phyloP scores from a whole-genome alignment of 2,113 vertebrate species.

The Antechinus stuartii region DNA sequence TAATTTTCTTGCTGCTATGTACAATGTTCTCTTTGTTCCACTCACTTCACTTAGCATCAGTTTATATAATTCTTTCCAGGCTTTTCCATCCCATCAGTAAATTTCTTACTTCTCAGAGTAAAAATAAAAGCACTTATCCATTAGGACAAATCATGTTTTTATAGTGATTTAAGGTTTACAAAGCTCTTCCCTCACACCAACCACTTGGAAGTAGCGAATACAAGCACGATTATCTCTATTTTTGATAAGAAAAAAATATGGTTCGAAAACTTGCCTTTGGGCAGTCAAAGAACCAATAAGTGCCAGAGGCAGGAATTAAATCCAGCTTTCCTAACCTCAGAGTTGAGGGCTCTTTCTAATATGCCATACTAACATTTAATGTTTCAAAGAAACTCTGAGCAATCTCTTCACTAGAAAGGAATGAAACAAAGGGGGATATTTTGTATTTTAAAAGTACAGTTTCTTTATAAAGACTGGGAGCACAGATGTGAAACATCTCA shows the following conservation, averaged over 20 bases:
- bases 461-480: background rate
- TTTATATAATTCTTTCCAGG: too few species aligned
- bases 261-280: background rate
- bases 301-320: background rate
- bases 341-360: background rate
- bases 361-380: background rate
- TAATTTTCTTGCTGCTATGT: too few species aligned
- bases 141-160: background rate
- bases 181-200: background rate
- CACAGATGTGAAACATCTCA: background rate
- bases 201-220: background rate
- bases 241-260: background rate
- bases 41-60: too few species aligned
- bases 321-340: background rate
- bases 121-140: background rate
- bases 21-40: too few species aligned
- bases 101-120: background rate
- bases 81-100: background rate
- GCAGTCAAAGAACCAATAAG: background rate
- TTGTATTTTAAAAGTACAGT: background rate
- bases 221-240: background rate
- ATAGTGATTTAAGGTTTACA: background rate
- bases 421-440: background rate
- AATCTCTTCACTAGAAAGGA: background rate
- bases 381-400: background rate